Evolutionary conservation across 2,888 invertebrate genomes (phyloP), one percentile per base, ranked within the genome.

Genomic region (Nebria brevicollis): DNA sequence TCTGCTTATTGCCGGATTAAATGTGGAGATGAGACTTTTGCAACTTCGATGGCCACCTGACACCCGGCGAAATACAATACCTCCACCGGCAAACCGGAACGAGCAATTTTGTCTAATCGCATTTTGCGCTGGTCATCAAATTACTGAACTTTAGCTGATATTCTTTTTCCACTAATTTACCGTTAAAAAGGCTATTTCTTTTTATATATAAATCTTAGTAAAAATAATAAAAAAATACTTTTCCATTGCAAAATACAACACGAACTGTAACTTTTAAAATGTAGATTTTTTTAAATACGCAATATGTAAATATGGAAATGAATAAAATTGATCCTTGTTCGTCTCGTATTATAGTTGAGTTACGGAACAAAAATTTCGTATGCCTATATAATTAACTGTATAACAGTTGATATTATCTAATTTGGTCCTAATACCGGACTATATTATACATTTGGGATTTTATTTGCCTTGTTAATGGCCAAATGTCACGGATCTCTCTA

Each of bases 401-500:
- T 54, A 54, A 54, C 54, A 54, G 8, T 54, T 54, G 54, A 54
- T 54, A 54, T 5, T 54, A 54, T 54, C 4, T 54, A 54, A 54
- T 54, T 54, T 6, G 13, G 54, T 54, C 4, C 70, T 70, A 26
- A 34, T 70, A 70, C 25, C 70, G 4, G 11, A 70, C 13, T 70
- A 10, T 26, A 70, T 70, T 70, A 70, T 70, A 34, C 70, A 70
- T 70, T 70, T 13, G 70, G 26, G 25, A 70, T 70, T 70, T 26
- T 26, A 70, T 34, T 34, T 25, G 34, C 11, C 70, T 26, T 70
- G 70, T 70, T 70, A 34, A 70, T 70, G 34, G 25, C 26, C 34
- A 34, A 70, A 70, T 70, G 70, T 25, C 70, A 70, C 70, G 70
- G 26, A 70, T 70, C 70, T 70, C 70, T 20, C 25, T 70, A 70